Percentiles rank a stretch among this genome's conserved stretches.
phyloP scores from a whole-genome alignment of 2,113 vertebrate genomes.

The Neodontobutis hainanensis region DNA sequence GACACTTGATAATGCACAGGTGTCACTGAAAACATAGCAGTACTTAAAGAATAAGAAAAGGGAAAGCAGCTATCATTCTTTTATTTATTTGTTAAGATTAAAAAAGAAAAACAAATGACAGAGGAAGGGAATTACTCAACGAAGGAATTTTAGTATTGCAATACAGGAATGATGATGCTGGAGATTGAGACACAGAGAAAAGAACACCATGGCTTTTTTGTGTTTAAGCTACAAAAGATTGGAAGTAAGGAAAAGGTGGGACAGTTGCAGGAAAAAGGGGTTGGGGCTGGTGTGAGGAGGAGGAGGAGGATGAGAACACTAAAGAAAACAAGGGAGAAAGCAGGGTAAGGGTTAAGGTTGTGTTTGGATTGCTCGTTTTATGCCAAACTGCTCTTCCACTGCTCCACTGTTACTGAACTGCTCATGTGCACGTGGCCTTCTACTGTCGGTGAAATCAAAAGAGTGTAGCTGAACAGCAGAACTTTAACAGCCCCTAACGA shows the following conservation, averaged over 20 bases:
- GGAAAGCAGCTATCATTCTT: background rate
- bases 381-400: too few species aligned
- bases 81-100: background rate
- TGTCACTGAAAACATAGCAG: slow-evolving; percentile 39
- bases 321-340: background rate
- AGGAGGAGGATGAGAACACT: background rate
- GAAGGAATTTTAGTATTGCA: background rate
- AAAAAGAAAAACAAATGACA: background rate
- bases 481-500: too few species aligned
- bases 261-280: too few species aligned
- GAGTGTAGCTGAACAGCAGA: too few species aligned
- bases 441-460: too few species aligned
- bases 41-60: slow-evolving; percentile 14
- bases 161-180: background rate
- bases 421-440: too few species aligned
- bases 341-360: background rate
- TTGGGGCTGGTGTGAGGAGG: background rate
- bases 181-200: background rate
- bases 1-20: slow-evolving; percentile 46
- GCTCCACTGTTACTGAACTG: too few species aligned
- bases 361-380: background rate
- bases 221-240: slow-evolving; percentile 29
- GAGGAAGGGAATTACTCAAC: background rate
- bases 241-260: slow-evolving; percentile 15
- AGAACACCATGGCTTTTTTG: background rate